A percentile compares a stretch with the other conserved stretches of the same genome.
Conservation (phyloP, 1,140 invertebrate genomes). For the Papilio aristodemus region DNA sequence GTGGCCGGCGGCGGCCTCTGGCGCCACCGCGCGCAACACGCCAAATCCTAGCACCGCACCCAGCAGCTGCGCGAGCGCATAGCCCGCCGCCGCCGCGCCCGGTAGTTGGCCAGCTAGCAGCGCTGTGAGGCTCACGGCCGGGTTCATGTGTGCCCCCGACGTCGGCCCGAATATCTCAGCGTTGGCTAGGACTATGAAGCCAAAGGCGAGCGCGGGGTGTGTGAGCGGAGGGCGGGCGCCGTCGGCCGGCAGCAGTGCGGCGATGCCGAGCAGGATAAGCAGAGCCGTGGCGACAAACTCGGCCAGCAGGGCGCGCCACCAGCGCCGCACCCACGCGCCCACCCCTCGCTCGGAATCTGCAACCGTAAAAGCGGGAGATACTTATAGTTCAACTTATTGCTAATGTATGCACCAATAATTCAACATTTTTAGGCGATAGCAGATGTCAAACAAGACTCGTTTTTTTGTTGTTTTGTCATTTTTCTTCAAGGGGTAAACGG, state of each 20-base stretch:
- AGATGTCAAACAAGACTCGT: too few species aligned
- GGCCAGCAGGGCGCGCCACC: conserved; percentile 58
- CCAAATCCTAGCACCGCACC: conserved; percentile 38
- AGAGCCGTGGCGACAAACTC: conserved; percentile 64
- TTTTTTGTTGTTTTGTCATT: too few species aligned
- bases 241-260: conserved; percentile 44
- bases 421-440: too few species aligned
- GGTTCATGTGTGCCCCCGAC: conserved; percentile 74
- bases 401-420: not conserved
- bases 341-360: conserved; percentile 34
- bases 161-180: conserved; percentile 58
- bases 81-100: conserved; percentile 38
- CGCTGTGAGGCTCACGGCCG: conserved; percentile 63
- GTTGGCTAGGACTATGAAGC: conserved; percentile 56
- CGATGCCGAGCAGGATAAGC: conserved; percentile 60
- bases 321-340: conserved; percentile 48
- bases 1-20: conserved; percentile 33
- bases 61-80: conserved; percentile 35
- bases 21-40: conserved; percentile 35
- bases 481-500: too few species aligned
- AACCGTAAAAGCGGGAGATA: not conserved
- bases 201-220: conserved; percentile 66
- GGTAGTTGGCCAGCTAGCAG: conserved; percentile 46
- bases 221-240: conserved; percentile 44
- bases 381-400: not conserved